phyloP scores from a whole-genome alignment of 2,888 invertebrate genomes.

The Loripinus fragilis region DNA sequence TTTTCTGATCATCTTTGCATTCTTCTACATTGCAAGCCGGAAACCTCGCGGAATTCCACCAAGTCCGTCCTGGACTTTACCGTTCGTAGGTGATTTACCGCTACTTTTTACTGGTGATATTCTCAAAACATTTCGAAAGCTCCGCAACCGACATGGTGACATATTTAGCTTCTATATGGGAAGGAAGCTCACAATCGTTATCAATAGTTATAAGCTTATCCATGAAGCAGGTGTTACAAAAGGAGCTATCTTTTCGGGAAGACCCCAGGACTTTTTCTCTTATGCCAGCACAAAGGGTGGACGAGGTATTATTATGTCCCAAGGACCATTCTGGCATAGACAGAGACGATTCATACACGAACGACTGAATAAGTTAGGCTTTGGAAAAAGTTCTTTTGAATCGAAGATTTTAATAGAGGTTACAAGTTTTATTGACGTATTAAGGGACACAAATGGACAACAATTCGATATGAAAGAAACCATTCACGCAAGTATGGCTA shows the following conservation, averaged over 20 bases:
- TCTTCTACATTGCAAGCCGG: background rate
- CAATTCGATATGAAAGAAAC: conserved; percentile 27
- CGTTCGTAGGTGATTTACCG: conserved; percentile 31
- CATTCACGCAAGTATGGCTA: conserved; percentile 36
- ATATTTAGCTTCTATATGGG: conserved; percentile 20
- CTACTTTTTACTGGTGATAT: conserved; percentile 22
- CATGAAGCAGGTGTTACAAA: conserved; percentile 22
- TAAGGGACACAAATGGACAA: conserved; percentile 15
- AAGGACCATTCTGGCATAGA: conserved; percentile 48
- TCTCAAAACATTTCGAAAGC: background rate
- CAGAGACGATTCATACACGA: conserved; percentile 48
- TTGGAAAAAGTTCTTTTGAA: conserved; percentile 51
- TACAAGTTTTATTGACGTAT: conserved; percentile 32
- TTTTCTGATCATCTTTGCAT: too few species aligned
- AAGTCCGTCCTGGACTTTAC: conserved; percentile 15
- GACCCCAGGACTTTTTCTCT: background rate
- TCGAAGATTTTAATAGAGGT: conserved; percentile 49
- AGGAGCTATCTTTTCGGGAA: background rate
- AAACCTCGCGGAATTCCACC: conserved; percentile 33
- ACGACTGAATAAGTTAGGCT: conserved; percentile 35
- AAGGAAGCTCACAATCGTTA: background rate
- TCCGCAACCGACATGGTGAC: conserved; percentile 3
- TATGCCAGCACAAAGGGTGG: background rate
- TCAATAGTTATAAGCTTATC: background rate
- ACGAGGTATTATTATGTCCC: conserved; percentile 25